Percentiles rank a stretch among this genome's conserved stretches.
phyloP scores from a whole-genome alignment of 2,888 invertebrate species.

The Drosophila rubida region DNA sequence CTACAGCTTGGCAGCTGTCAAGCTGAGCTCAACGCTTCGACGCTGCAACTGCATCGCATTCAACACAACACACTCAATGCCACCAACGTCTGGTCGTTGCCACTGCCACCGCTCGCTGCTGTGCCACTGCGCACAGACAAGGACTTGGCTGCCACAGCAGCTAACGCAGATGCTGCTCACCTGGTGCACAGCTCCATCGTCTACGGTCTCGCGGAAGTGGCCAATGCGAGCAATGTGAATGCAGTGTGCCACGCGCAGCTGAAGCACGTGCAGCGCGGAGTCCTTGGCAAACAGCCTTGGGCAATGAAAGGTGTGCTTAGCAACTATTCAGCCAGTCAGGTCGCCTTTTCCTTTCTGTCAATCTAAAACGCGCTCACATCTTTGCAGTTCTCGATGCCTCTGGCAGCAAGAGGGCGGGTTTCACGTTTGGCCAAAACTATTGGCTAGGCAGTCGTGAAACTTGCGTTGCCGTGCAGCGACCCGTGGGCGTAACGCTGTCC shows the following conservation, averaged over 20 bases:
- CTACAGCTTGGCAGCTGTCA: neutral
- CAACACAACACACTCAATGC: constrained; percentile 25
- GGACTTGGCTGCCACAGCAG: constrained; percentile 13
- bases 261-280: constrained; percentile 83
- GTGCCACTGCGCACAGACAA: constrained; percentile 3
- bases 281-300: constrained; percentile 85
- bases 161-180: constrained; percentile 33
- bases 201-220: constrained; percentile 82
- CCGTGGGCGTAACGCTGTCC: constrained; percentile 82
- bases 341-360: neutral
- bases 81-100: constrained; percentile 32
- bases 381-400: constrained; percentile 87
- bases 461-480: constrained; percentile 85
- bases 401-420: constrained; percentile 86
- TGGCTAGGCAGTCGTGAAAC: constrained; percentile 87
- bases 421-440: constrained; percentile 87
- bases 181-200: constrained; percentile 82
- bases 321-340: too few species aligned
- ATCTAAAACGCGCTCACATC: neutral
- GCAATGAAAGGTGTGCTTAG: constrained; percentile 86
- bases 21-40: constrained; percentile 35
- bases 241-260: constrained; percentile 84
- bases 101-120: neutral
- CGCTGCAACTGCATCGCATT: constrained; percentile 26
- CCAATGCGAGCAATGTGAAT: constrained; percentile 77